Evolutionary conservation across 1,140 invertebrate species (phyloP), one percentile per base, ranked within the genome.

Genomic region (Drosophila lacertosa): DNA sequence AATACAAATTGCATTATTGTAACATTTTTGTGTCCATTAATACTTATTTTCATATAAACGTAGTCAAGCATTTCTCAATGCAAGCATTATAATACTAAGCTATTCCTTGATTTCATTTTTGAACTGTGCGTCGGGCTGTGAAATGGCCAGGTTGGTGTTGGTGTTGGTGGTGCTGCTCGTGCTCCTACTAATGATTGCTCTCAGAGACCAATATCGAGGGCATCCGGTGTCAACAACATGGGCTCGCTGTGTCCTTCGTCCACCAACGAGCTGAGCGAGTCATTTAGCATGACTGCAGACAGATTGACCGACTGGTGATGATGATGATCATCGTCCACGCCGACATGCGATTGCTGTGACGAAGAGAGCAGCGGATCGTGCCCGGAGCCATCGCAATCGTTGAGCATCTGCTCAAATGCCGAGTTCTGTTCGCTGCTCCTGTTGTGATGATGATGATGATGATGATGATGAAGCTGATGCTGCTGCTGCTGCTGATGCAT

Each of bases 361-460:
- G 92, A 92, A 11, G 92, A 92, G 3, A 93, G 77, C 74, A 93
- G 40, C 2, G 90, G 81, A 74, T 90, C 88, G 13, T 75, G 60
- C 2, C 68, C 62, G 16, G 57, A 11, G 33, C 40, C 7, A 47
- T 74, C 62, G 18, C 55, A 71, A 37, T 78, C 54, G 20, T 18
- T 63, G 3, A 82, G 58, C 40, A 69, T 59, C 24, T n/a, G n/a
- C n/a, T 42, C 39, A 16, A 63, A 62, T 24, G 24, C 26, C 2
- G 13, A 11, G 20, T 24, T 63, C 13, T 68, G 63, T 26, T 60
- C 45, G 4, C 29, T 74, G 15, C 59, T 40, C 40, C 54, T 59
- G 11, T 65, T 54, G 16, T 63, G 59, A n/a, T 29, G 24, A 0
- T 77, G 51, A 45, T 68, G 67, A n/a, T n/a, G n/a, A n/a, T n/a